These are phyloP conservation scores for Sphaeramia orbicularis DNA, from an alignment of 2,797 vertebrate species.

Conservation along the genomic window DNA sequence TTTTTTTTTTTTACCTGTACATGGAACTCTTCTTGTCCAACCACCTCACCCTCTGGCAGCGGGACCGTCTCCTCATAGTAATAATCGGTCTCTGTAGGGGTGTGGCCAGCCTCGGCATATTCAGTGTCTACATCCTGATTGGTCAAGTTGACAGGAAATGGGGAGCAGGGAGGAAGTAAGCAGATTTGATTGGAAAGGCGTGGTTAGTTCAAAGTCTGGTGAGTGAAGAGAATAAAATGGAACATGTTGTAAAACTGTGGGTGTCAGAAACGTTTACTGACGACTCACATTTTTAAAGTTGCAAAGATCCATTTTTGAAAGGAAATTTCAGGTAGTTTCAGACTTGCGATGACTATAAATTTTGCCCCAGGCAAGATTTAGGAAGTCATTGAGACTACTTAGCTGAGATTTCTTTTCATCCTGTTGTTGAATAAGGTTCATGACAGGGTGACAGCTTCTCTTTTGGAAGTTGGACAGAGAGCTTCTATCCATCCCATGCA, in stretches of 20 bases:
- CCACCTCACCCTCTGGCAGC: constrained; percentile 83
- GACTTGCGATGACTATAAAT: constrained; percentile 72
- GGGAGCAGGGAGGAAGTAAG: constrained; percentile 81
- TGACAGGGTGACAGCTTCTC: constrained; percentile 54
- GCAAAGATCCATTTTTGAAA: constrained; percentile 65
- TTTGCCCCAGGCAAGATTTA: constrained; percentile 64
- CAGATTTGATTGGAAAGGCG: constrained; percentile 83
- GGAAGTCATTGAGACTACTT: constrained; percentile 57
- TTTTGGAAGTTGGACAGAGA: constrained; percentile 32
- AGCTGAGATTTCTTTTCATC: constrained; percentile 74
- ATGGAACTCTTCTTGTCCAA: constrained; percentile 78
- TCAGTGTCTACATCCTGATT: constrained; percentile 88
- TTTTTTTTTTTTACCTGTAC: constrained; percentile 80
- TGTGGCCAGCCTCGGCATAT: constrained; percentile 86
- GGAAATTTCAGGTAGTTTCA: constrained; percentile 68
- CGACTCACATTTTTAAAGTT: constrained; percentile 73
- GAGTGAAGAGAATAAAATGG: constrained; percentile 77
- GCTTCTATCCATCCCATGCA: constrained; percentile 61
- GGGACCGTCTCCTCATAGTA: constrained; percentile 84
- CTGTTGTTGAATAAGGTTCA: constrained; percentile 56
- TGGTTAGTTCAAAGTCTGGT: constrained; percentile 82
- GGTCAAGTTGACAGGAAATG: constrained; percentile 80
- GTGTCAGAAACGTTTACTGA: constrained; percentile 52
- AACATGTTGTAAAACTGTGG: constrained; percentile 70
- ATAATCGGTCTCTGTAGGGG: constrained; percentile 87